Evolutionary conservation across 1,140 invertebrate genomes (phyloP), one percentile per base, ranked within the genome.

Genomic region (Micrasema longulum): DNA sequence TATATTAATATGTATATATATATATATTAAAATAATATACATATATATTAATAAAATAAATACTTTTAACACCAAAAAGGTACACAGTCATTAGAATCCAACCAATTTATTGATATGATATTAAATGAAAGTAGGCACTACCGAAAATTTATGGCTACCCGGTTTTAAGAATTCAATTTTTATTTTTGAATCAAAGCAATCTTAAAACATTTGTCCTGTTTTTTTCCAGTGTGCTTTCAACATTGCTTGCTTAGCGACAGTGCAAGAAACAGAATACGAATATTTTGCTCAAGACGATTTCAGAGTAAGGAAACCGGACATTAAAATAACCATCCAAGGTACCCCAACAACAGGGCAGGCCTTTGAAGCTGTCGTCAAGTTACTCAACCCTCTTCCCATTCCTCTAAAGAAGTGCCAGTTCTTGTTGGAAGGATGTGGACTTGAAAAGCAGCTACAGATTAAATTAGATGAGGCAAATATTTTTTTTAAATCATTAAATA

Each of bases 261-360:
- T 97, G 2, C 86, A 90, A 11, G 91, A 95, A 50, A 96, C 91
- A 0, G 89, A 93, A 48, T 96, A 90, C 78, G 94, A 96, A 78
- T 97, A 95, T 78, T 95, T 93, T 77, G 93, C 93, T 0, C 92
- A 95, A 83, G 94, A 96, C 77, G 94, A 96, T 81, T 96, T 96
- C 78, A 88, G 94, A 73, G 91, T 97, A 1, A 84, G 93, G 18
- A 96, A 96, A 78, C 95, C 95, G 0, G 93, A 96, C 78, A 94
- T 97, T 41, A 91, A 92, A 80, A 92, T 97, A 66, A 87, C 87
- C 76, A 78, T 89, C 11, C 83, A 88, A 77, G 88, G 87, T 0
- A 87, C 88, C 16, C 88, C 93, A 1, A 78, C 88, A 0, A 88
- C 91, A 9, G 88, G 87, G 4, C 80, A 90, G 76, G 86, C 89